Conservation (phyloP, 2,888 invertebrate species). For the Deilephila porcellus region DNA sequence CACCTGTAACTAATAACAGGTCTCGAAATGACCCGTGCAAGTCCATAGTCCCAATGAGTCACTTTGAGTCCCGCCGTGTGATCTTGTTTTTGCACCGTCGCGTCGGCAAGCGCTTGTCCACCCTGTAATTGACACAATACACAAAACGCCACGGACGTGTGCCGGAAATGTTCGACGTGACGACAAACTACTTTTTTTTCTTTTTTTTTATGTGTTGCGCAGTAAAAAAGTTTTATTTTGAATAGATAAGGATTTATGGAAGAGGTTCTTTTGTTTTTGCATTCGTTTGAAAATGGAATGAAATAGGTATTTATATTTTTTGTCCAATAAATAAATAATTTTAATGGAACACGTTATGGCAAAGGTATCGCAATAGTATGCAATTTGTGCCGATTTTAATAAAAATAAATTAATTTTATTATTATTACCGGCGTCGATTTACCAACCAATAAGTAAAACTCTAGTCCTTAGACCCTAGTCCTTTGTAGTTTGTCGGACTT, state of each 20-base stretch:
- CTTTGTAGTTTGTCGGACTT: no score
- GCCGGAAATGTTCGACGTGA: constrained; percentile 16
- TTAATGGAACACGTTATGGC: no score
- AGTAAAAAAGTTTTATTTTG: not conserved
- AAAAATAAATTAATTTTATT: no score
- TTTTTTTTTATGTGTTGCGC: not conserved
- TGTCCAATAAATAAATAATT: no score
- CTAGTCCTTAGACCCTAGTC: no score
- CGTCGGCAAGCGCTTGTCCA: constrained; percentile 8
- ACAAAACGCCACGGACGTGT: constrained; percentile 42
- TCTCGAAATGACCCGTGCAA: constrained; percentile 30
- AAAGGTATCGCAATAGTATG: no score
- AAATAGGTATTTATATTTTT: no score
- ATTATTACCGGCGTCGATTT: no score
- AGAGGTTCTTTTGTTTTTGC: no score
- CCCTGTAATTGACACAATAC: constrained; percentile 35
- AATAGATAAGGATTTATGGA: not conserved
- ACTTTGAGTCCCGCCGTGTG: constrained; percentile 6
- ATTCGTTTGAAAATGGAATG: no score
- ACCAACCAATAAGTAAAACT: no score
- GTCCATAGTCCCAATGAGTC: not conserved
- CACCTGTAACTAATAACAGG: not conserved
- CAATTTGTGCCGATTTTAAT: no score
- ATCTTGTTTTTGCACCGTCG: constrained; percentile 7
- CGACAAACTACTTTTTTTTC: not conserved